These are phyloP conservation scores for Daboia siamensis DNA, from an alignment of 2,113 vertebrate genomes.

Conservation along the genomic window DNA sequence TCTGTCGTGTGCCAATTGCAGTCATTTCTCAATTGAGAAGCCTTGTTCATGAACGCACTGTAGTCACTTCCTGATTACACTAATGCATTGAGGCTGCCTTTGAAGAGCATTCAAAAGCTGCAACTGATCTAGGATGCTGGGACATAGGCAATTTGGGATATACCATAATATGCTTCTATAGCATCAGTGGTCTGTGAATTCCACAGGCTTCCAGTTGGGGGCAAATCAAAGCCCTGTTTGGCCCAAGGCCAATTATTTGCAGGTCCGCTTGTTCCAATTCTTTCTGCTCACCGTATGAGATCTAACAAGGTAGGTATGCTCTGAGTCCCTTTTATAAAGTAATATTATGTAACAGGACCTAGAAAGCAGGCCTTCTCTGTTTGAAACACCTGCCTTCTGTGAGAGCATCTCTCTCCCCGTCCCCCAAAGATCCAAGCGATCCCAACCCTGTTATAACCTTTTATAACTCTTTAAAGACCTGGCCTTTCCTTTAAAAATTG, in stretches of 20 bases:
- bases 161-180: not conserved
- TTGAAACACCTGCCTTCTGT: not conserved
- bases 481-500: not conserved
- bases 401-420: not conserved
- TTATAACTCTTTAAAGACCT: too few relatives aligned
- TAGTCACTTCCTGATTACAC: not conserved
- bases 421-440: not conserved
- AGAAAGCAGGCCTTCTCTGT: not conserved
- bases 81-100: not conserved
- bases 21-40: not conserved
- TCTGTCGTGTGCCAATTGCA: not conserved
- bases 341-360: not conserved
- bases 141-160: not conserved
- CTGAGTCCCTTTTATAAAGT: not conserved
- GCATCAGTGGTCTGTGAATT: not conserved
- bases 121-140: not conserved
- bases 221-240: not conserved
- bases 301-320: not conserved
- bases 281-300: not conserved
- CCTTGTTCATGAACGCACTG: not conserved
- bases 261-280: not conserved
- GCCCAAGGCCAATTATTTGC: not conserved
- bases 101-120: not conserved
- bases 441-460: not conserved
- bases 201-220: not conserved